These are phyloP conservation scores for Rhabdomys pumilio DNA, from an alignment of 2,797 vertebrate genomes.

Conservation along the genomic window DNA sequence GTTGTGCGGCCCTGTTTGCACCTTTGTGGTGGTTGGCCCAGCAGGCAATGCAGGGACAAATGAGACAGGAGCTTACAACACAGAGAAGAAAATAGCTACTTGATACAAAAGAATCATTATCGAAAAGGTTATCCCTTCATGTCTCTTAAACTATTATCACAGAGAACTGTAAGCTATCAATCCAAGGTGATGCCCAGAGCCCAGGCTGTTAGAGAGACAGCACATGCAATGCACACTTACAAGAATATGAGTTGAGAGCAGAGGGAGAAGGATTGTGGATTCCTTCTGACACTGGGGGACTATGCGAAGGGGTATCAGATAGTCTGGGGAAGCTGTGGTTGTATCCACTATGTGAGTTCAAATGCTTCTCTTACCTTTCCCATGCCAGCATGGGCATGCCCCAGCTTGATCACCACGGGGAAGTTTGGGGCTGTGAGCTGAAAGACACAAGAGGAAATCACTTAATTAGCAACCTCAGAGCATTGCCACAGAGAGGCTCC, in stretches of 20 bases:
- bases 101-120: neutral
- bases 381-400: slow-evolving; percentile 97
- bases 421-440: slow-evolving; percentile 93
- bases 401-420: slow-evolving; percentile 97
- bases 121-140: neutral
- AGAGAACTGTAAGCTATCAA: neutral
- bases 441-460: slow-evolving; percentile 86
- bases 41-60: neutral
- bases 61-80: neutral
- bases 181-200: neutral
- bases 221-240: neutral
- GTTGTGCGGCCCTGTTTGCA: neutral
- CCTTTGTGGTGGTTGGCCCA: neutral
- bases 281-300: neutral
- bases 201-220: rapidly evolving
- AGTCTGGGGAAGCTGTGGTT: neutral
- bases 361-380: slow-evolving; percentile 94
- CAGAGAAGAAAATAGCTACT: neutral
- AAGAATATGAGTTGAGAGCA: neutral
- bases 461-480: slow-evolving; percentile 67
- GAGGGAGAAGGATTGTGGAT: neutral
- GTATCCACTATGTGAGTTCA: neutral
- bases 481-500: neutral
- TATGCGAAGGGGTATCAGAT: neutral
- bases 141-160: neutral